Conservation (phyloP, 2,797 vertebrate genomes). For the Parambassis ranga region DNA sequence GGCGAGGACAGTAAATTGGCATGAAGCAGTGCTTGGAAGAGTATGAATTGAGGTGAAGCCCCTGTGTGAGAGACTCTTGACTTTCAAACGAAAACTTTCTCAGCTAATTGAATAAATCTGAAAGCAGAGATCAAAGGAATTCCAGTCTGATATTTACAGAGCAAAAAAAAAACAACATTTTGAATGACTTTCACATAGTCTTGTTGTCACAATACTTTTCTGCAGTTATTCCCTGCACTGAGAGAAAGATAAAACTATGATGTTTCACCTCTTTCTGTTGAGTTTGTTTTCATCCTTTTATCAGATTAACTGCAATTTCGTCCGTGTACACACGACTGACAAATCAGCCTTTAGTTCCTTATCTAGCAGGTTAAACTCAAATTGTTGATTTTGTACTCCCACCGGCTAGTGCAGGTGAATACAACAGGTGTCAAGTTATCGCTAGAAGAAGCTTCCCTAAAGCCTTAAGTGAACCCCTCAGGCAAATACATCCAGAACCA, state of each 20-base stretch:
- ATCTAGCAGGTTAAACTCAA: too few species aligned
- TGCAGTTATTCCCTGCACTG: not conserved
- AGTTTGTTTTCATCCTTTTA: not conserved
- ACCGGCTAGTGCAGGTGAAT: not conserved
- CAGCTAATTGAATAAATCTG: conserved; percentile 21
- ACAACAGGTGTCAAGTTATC: not conserved
- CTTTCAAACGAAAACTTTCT: conserved; percentile 23
- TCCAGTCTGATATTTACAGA: conserved; percentile 1
- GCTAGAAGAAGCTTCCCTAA: not conserved
- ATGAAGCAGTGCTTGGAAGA: conserved; percentile 7
- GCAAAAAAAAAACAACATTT: not conserved
- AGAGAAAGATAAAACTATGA: not conserved
- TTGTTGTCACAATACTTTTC: not conserved
- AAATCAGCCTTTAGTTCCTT: conserved; percentile 3
- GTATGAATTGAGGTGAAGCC: conserved; percentile 30
- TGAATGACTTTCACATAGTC: not conserved
- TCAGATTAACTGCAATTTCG: conserved; percentile 3
- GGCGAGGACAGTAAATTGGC: conserved; percentile 42
- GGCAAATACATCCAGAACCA: conserved; percentile 25
- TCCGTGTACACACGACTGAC: not conserved
- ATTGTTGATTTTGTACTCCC: not conserved
- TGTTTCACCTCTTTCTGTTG: not conserved
- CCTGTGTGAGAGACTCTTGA: conserved; percentile 16
- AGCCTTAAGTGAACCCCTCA: conserved; percentile 36
- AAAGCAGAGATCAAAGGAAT: conserved; percentile 12